Percentiles rank a stretch among this genome's conserved stretches.
Evolutionary conservation across 2,113 vertebrate species (phyloP).

Genomic region (Dromiciops gliroides): DNA sequence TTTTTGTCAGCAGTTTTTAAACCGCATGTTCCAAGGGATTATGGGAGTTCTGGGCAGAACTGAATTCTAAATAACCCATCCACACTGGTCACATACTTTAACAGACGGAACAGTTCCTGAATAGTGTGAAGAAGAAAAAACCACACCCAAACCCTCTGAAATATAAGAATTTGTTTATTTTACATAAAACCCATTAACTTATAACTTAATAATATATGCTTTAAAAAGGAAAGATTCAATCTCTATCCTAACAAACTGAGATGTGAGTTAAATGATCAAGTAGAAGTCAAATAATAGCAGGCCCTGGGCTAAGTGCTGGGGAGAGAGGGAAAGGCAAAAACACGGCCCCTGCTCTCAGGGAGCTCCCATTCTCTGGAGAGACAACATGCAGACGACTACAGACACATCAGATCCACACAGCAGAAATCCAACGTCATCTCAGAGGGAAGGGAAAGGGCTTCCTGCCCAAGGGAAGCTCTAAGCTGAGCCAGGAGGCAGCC

Average conservation of each 20-base stretch:
- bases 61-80: conserved; percentile 1
- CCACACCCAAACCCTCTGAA: too few species aligned
- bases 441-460: neutral
- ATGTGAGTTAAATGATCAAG: neutral
- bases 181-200: too few species aligned
- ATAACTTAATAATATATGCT: too few species aligned
- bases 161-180: too few species aligned
- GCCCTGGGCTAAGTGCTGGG: neutral
- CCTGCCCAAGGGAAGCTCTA: too few species aligned
- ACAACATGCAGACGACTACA: too few species aligned
- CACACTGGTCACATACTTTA: neutral
- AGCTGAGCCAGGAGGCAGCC: neutral
- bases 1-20: neutral
- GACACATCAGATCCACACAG: too few species aligned
- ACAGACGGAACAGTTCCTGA: too few species aligned
- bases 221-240: neutral
- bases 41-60: conserved; percentile 31
- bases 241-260: neutral
- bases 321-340: neutral
- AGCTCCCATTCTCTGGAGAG: too few species aligned
- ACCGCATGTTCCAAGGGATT: neutral
- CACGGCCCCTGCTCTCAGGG: neutral
- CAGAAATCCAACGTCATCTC: neutral
- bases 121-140: too few species aligned
- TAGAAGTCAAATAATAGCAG: too few species aligned